Percentiles rank a stretch among this genome's conserved stretches.
These are phyloP conservation scores for Antechinus stuartii DNA, from an alignment of 2,113 vertebrate species.

Conservation along the genomic window DNA sequence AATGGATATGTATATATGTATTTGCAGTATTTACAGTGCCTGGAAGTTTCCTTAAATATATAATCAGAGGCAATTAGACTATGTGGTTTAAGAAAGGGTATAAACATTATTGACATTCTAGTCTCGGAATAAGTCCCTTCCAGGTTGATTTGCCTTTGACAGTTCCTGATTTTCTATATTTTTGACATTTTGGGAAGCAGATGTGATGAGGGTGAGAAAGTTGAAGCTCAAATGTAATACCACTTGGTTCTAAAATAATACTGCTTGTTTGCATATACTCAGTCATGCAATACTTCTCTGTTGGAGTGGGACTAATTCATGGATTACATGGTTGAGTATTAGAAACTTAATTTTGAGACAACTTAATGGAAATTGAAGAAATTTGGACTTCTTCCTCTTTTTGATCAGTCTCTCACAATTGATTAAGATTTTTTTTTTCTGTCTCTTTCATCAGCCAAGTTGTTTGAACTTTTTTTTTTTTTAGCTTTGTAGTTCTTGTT, in stretches of 20 bases:
- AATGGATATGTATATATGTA: constrained; percentile 75
- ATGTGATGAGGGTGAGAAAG: constrained; percentile 74
- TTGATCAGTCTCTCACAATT: not conserved
- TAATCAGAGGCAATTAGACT: constrained; percentile 78
- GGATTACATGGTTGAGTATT: not conserved
- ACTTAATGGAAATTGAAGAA: not conserved
- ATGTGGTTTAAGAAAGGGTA: constrained; percentile 66
- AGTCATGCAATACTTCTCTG: not conserved
- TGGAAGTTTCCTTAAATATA: constrained; percentile 79
- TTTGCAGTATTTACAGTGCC: constrained; percentile 73
- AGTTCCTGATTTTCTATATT: constrained; percentile 78
- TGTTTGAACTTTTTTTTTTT: not conserved
- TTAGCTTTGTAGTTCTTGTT: not conserved
- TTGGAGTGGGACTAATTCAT: not conserved
- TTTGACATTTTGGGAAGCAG: constrained; percentile 78
- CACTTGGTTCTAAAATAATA: constrained; percentile 69
- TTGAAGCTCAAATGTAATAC: constrained; percentile 65
- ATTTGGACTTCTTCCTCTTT: not conserved
- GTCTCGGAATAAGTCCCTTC: constrained; percentile 75
- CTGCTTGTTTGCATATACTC: constrained; percentile 51
- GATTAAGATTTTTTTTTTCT: not conserved
- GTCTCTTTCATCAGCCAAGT: not conserved
- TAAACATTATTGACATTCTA: constrained; percentile 78
- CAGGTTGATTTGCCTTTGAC: constrained; percentile 78
- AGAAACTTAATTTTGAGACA: not conserved